Conservation (phyloP, 2,797 vertebrate genomes). For the Cyprinella venusta region DNA sequence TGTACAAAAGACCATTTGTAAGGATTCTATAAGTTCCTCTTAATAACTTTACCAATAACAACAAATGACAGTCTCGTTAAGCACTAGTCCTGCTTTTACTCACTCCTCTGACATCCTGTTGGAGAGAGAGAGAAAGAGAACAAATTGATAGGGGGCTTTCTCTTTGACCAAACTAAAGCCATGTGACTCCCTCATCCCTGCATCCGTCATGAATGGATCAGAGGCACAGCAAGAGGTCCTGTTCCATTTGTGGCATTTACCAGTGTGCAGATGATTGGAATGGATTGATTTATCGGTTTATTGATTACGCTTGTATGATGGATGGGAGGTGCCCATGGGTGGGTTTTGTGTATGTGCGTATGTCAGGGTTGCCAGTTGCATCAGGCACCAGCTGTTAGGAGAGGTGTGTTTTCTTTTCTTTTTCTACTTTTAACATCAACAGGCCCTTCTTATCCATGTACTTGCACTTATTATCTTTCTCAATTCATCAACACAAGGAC, state of each 20-base stretch:
- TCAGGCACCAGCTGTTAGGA: conserved; percentile 37
- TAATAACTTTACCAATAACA: background rate
- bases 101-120: background rate
- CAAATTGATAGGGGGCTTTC: conserved; percentile 8
- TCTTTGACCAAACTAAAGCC: conserved; percentile 39
- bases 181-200: conserved; percentile 41
- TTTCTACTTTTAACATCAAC: background rate
- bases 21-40: background rate
- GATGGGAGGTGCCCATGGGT: conserved; percentile 34
- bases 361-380: conserved; percentile 2
- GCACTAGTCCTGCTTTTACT: background rate
- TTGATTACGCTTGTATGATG: conserved; percentile 71
- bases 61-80: background rate
- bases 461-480: background rate
- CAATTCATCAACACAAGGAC: background rate
- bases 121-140: background rate
- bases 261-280: conserved; percentile 67
- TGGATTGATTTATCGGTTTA: conserved; percentile 70
- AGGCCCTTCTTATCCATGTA: background rate
- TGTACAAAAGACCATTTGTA: background rate
- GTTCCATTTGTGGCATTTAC: conserved; percentile 57
- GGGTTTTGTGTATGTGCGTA: conserved; percentile 32
- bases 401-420: background rate
- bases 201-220: conserved; percentile 56
- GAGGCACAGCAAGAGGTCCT: conserved; percentile 32